Base-by-base conservation (phyloP, 2,797 vertebrate genomes). In the Ptychobarbus kaznakovi region DNA sequence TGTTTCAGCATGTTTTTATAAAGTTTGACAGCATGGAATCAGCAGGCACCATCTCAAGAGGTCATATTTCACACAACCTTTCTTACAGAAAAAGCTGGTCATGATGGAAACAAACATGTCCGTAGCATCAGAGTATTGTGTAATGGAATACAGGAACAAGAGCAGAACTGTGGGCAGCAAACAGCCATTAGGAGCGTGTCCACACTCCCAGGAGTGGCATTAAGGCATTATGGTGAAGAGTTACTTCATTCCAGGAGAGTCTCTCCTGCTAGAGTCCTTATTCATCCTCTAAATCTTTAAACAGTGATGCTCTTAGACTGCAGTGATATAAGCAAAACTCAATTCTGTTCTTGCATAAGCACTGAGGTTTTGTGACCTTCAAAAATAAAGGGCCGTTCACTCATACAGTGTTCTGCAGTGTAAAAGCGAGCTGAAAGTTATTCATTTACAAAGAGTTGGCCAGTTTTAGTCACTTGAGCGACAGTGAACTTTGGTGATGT, bases 251-350 rank as follows among this genome's bases (percentile, higher is more conserved):
- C 80, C 68, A 73, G 72, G 28, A 82, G 56, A 75, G 79, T 82
- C 49, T 77, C 63, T 68, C 72, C 63, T 49, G 79, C 73, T 82
- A 22, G 66, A 85, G 74, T 85, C 77, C 83, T 56, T 56, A 25
- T 79, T 81, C 82, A 84, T 88, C 53, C 83, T 83, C 80, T 84
- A 86, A 87, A 87, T 83, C 76, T 86, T 89, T 87, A 87, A 87
- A 86, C 81, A 81, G 51, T 81, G 28, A 86, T 78, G 65, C 75
- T 86, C 72, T 83, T 75, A 79, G 82, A 44, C 28, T 44, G 79
- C 28, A 72, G 61, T 25, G 44, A 49, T 46, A 77, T 28, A 32
- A 61, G 25, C 61, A 65, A 75, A 82, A 80, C 56, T 32, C 20
- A 56, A 12, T 68, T 73, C 40, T 51, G 22, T 44, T 28, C 69